Percentiles rank a stretch among this genome's conserved stretches.
phyloP scores from a whole-genome alignment of 2,797 vertebrate species.

The Cyclura pinguis region DNA sequence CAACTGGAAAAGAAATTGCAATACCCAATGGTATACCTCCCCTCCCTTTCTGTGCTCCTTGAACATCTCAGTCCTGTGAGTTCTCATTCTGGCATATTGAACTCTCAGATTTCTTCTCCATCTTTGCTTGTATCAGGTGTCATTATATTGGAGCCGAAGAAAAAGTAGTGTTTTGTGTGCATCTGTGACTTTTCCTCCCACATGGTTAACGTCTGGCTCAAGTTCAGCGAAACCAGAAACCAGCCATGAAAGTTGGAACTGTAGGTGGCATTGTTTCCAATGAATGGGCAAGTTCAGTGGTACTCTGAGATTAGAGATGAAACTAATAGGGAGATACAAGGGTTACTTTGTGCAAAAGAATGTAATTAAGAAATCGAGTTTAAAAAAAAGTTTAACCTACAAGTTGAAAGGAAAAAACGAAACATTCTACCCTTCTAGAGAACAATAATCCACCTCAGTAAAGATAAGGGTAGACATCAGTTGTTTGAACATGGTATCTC shows the following conservation, averaged over 20 bases:
- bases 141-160: constrained; percentile 62
- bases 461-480: not conserved
- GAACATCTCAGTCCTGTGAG: constrained; percentile 38
- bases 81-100: constrained; percentile 68
- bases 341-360: constrained; percentile 69
- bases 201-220: constrained; percentile 65
- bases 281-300: constrained; percentile 64
- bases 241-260: constrained; percentile 66
- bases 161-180: constrained; percentile 70
- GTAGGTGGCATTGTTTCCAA: constrained; percentile 74
- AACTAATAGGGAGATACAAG: constrained; percentile 70
- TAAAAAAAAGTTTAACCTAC: not conserved
- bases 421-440: not conserved
- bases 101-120: constrained; percentile 55
- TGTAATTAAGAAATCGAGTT: constrained; percentile 68
- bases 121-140: constrained; percentile 73
- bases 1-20: constrained; percentile 58
- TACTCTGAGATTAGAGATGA: constrained; percentile 68
- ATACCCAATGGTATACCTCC: constrained; percentile 50
- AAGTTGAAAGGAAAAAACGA: not conserved
- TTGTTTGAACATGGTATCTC: not conserved
- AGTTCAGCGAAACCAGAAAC: constrained; percentile 71
- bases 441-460: not conserved
- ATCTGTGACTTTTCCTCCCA: constrained; percentile 50
- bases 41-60: constrained; percentile 43